These are phyloP conservation scores for Euwallacea similis DNA, from an alignment of 1,140 invertebrate genomes.

Conservation along the genomic window DNA sequence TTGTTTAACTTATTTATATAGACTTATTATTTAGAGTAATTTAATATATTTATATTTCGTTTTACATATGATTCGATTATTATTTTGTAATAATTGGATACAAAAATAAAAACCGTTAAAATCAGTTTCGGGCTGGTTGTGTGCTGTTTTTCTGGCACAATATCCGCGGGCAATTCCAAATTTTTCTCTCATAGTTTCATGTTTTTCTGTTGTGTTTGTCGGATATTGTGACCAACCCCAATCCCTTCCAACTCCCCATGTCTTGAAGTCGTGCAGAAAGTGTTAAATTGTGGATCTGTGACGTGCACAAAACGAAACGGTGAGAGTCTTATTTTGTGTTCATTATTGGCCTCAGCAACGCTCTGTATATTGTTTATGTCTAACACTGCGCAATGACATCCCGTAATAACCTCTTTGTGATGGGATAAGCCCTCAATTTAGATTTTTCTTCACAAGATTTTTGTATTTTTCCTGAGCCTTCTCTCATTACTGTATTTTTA, in stretches of 20 bases:
- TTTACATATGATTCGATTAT: slow-evolving; percentile 49
- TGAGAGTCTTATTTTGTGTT: slow-evolving; percentile 41
- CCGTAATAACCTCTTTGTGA: slow-evolving; percentile 55
- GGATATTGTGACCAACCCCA: slow-evolving; percentile 35
- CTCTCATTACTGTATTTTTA: slow-evolving; percentile 58
- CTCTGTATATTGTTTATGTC: slow-evolving; percentile 1
- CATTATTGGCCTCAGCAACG: not conserved
- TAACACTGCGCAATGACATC: slow-evolving; percentile 42
- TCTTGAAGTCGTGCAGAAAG: slow-evolving; percentile 1
- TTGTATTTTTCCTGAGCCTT: slow-evolving; percentile 55
- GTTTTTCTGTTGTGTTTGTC: slow-evolving; percentile 26
- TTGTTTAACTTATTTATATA: slow-evolving; percentile 47
- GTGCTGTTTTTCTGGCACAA: slow-evolving; percentile 38
- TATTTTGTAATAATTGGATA: slow-evolving; percentile 52
- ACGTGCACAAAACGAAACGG: slow-evolving; percentile 40
- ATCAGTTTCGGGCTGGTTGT: slow-evolving; percentile 26
- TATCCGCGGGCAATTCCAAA: slow-evolving; percentile 32
- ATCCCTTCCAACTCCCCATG: slow-evolving; percentile 4
- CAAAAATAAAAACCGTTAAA: slow-evolving; percentile 40
- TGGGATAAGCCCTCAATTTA: slow-evolving; percentile 62
- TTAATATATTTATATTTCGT: slow-evolving; percentile 41
- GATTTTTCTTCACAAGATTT: slow-evolving; percentile 21
- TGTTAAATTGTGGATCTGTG: slow-evolving; percentile 35
- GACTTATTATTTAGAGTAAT: slow-evolving; percentile 43
- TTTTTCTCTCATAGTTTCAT: slow-evolving; percentile 8